Evolutionary conservation across 2,888 invertebrate genomes (phyloP).

Genomic region (Eristalis intricaria): DNA sequence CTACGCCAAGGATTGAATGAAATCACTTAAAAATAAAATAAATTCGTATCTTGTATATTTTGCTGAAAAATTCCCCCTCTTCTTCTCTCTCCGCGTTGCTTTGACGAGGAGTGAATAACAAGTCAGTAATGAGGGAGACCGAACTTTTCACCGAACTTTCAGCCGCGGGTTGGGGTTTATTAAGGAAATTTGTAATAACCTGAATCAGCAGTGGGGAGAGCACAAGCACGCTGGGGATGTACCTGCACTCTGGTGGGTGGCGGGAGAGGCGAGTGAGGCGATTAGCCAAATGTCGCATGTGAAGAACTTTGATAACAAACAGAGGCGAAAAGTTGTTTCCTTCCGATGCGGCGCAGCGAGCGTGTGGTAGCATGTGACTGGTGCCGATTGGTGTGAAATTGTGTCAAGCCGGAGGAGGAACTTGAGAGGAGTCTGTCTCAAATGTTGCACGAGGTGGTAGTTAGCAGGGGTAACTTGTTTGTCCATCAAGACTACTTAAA

Average conservation of each 20-base stretch:
- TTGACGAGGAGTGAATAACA: slow-evolving; percentile 30
- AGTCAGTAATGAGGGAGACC: neutral
- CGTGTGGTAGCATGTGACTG: neutral
- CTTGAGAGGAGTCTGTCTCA: neutral
- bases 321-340: neutral
- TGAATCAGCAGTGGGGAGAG: neutral
- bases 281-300: neutral
- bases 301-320: neutral
- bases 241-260: neutral
- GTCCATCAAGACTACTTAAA: too few species aligned
- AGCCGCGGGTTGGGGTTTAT: neutral
- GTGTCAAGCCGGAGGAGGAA: neutral
- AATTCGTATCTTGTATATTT: neutral
- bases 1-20: neutral
- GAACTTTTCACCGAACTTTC: neutral
- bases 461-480: too few species aligned
- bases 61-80: neutral
- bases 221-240: too few species aligned
- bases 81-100: slow-evolving; percentile 13
- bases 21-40: neutral
- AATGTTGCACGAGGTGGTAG: too few species aligned
- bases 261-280: neutral
- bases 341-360: neutral
- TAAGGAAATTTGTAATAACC: neutral
- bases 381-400: neutral